phyloP scores from a whole-genome alignment of 2,797 vertebrate genomes.

The Tadarida brasiliensis region DNA sequence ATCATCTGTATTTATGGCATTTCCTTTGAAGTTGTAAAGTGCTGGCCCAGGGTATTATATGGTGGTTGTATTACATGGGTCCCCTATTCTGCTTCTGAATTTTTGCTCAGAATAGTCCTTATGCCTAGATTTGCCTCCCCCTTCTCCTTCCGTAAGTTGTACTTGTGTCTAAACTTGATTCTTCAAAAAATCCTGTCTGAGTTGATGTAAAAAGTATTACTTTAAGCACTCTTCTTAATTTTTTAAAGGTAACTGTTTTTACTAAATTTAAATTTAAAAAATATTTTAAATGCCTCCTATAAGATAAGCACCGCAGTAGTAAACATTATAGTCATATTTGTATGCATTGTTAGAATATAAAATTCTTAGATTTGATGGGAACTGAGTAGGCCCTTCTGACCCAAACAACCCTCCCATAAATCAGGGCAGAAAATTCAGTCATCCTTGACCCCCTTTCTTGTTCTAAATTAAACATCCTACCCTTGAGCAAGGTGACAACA shows the following conservation, averaged over 20 bases:
- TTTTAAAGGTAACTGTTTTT: neutral
- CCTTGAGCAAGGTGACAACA: neutral
- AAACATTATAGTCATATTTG: neutral
- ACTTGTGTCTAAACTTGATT: constrained; percentile 6
- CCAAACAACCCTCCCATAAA: neutral
- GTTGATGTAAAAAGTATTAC: neutral
- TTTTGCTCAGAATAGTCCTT: constrained; percentile 49
- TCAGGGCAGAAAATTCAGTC: neutral
- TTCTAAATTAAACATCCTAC: constrained; percentile 54
- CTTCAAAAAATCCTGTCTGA: neutral
- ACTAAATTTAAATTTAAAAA: constrained; percentile 1
- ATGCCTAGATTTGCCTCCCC: neutral
- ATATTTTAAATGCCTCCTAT: neutral
- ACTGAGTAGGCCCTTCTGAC: neutral
- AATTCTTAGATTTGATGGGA: neutral
- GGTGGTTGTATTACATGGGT: neutral
- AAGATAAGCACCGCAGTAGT: neutral
- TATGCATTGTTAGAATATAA: neutral
- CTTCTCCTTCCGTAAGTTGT: neutral
- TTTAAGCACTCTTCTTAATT: neutral
- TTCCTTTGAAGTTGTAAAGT: constrained; percentile 57
- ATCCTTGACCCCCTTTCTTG: neutral
- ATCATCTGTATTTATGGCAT: constrained; percentile 66
- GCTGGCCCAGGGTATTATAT: constrained; percentile 11
- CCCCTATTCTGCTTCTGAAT: constrained; percentile 20